phyloP scores from a whole-genome alignment of 2,113 vertebrate species.

The Phalacrocorax brasilianus region DNA sequence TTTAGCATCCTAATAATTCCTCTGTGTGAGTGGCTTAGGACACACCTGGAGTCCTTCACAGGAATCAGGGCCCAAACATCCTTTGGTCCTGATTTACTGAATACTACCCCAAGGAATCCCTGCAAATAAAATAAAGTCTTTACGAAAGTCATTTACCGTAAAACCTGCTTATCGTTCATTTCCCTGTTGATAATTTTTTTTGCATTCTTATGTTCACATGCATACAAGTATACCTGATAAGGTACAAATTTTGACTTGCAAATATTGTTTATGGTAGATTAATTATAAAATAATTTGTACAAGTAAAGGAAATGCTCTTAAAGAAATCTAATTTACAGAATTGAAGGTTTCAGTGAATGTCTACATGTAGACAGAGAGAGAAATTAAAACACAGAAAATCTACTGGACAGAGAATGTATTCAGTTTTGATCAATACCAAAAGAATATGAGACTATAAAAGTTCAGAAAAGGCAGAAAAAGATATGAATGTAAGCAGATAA shows the following conservation, averaged over 20 bases:
- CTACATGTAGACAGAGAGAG: neutral
- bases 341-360: neutral
- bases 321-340: neutral
- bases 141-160: neutral
- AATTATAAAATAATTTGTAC: neutral
- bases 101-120: neutral
- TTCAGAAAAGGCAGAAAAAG: neutral
- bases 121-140: neutral
- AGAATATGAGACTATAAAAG: neutral
- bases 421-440: neutral
- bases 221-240: neutral
- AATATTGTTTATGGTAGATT: neutral
- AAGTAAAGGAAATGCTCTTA: neutral
- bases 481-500: neutral
- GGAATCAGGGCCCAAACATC: neutral
- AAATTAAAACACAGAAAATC: neutral
- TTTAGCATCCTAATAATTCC: neutral
- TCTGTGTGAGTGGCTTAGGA: neutral
- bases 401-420: neutral
- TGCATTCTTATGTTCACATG: neutral
- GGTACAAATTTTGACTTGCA: neutral
- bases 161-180: neutral
- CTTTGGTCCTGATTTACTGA: neutral
- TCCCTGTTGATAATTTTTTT: neutral
- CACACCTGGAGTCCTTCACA: too few species aligned